A percentile compares a stretch with the other conserved stretches of the same genome.
Evolutionary conservation across 2,113 vertebrate species (phyloP).

Genomic region (Neolamprologus longior): DNA sequence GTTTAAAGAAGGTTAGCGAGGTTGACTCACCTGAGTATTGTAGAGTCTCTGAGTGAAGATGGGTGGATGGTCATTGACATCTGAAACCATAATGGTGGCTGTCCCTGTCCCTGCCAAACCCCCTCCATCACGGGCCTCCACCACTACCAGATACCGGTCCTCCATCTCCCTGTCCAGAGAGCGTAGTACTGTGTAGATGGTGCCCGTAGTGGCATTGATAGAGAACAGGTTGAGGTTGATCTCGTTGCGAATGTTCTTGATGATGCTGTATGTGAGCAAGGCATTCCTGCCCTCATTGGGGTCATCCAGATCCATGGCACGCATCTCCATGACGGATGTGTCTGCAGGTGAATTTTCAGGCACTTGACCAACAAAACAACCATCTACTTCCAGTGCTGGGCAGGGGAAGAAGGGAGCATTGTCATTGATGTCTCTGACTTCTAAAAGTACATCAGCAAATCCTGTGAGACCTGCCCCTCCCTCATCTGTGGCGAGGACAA

Average conservation of each 20-base stretch:
- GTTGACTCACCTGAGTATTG: conserved; percentile 43
- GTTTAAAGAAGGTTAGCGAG: background rate
- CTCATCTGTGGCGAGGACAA: conserved; percentile 83
- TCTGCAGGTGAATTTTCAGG: conserved; percentile 81
- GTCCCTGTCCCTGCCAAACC: conserved; percentile 82
- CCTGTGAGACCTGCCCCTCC: conserved; percentile 80
- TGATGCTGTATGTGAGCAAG: conserved; percentile 78
- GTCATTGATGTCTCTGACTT: conserved; percentile 81
- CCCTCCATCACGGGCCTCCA: conserved; percentile 83
- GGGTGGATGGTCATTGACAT: conserved; percentile 85
- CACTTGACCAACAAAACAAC: conserved; percentile 76
- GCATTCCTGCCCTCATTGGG: conserved; percentile 77
- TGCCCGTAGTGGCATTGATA: conserved; percentile 76
- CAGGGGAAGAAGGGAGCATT: conserved; percentile 81
- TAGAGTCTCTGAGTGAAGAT: conserved; percentile 80
- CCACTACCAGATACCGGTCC: conserved; percentile 77
- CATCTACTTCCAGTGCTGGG: conserved; percentile 55
- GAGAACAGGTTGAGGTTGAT: conserved; percentile 85
- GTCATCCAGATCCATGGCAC: conserved; percentile 81
- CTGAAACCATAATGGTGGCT: conserved; percentile 79
- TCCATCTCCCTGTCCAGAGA: conserved; percentile 81
- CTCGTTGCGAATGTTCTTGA: conserved; percentile 80
- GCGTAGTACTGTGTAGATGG: conserved; percentile 76
- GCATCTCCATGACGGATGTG: conserved; percentile 83
- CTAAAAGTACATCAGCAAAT: conserved; percentile 83